Conservation (phyloP, 2,888 invertebrate genomes). For the Galerucella pusilla region DNA sequence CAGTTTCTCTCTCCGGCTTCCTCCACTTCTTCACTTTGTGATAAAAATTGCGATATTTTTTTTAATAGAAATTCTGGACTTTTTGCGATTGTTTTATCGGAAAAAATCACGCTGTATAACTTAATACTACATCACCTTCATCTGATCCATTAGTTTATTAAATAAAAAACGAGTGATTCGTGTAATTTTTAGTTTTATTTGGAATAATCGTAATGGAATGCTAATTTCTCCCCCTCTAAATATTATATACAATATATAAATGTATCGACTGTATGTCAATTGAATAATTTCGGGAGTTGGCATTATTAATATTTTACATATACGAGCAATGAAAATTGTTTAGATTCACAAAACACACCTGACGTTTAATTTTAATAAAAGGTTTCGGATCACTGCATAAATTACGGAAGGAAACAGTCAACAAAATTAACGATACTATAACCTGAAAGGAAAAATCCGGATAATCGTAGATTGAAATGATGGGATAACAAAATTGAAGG, state of each 20-base stretch:
- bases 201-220: not conserved
- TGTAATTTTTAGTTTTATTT: not conserved
- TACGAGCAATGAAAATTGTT: not conserved
- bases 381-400: not conserved
- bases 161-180: not conserved
- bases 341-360: not conserved
- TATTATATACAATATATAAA: not conserved
- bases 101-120: too few species aligned
- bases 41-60: too few species aligned
- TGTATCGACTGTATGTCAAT: not conserved
- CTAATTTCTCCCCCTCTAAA: not conserved
- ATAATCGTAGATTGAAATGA: too few species aligned
- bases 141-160: not conserved
- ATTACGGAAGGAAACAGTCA: not conserved
- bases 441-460: not conserved
- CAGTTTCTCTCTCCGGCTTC: too few species aligned
- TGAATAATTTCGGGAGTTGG: not conserved
- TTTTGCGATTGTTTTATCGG: too few species aligned
- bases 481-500: too few species aligned
- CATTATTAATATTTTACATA: not conserved
- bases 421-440: not conserved
- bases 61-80: too few species aligned
- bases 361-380: not conserved
- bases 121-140: not conserved
- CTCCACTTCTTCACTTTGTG: too few species aligned